Base-by-base conservation (phyloP, 2,797 vertebrate species). In the Serranus cabrilla region DNA sequence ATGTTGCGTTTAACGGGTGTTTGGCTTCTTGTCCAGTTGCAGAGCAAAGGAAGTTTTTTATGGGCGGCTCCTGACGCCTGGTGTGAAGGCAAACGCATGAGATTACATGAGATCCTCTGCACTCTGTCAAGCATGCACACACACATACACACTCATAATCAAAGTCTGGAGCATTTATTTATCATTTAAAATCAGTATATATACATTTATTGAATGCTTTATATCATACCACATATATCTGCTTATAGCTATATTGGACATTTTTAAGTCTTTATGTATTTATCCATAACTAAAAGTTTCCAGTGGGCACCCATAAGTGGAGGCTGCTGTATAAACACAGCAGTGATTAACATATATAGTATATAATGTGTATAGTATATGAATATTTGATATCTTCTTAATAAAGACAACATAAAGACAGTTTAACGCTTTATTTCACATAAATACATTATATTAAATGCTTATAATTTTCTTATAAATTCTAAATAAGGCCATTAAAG, bases 1-100 rank as follows among this genome's bases (percentile, higher is more conserved):
- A 91, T 3, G 70, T 20, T 49, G 87, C 78, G 75, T 92, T 91
- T 86, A 67, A 86, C 65, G 80, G 87, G 76, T 81, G 71, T 84
- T 94, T 89, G 81, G 74, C 77, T 74, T 89, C 82, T 82, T 85
- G 92, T 91, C 87, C 86, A 77, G 82, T 70, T 86, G 78, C 80
- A 77, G 83, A 83, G 85, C 81, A 68, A 82, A 77, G 80, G 80
- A 77, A 58, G 50, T 67, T 91, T 92, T 65, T 92, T 90, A 91
- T 83, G 78, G 81, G 78, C 3, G 81, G 83, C 81, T 89, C 80
- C 86, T 71, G 86, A 90, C 73, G 80, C 86, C 89, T 86, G 80
- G 88, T 89, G 88, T 69, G 87, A 88, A 88, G 85, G 63, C 56
- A 66, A 83, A 81, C 69, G 72, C 79, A 59, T 18, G 71, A 78